phyloP scores from a whole-genome alignment of 2,113 vertebrate genomes.

The Camelus dromedarius region DNA sequence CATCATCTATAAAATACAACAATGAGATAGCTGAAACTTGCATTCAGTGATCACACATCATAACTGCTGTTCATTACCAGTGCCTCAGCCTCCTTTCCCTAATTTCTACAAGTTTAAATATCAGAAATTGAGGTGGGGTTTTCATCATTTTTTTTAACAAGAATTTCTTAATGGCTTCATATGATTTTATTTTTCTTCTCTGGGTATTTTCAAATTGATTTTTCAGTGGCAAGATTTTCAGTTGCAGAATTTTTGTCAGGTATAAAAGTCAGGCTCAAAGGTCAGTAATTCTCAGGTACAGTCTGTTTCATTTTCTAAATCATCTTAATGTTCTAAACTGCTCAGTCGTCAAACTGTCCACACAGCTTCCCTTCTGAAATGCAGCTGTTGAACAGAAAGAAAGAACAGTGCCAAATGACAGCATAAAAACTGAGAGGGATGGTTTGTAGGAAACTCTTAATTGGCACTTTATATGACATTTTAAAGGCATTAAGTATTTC shows the following conservation, averaged over 20 bases:
- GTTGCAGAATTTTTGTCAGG: slow-evolving; percentile 17
- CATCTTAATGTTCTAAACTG: neutral
- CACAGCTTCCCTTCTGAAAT: neutral
- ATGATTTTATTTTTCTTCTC: neutral
- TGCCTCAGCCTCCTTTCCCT: neutral
- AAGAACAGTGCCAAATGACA: slow-evolving; percentile 1
- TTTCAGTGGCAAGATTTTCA: slow-evolving; percentile 59
- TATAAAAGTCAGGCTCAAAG: neutral
- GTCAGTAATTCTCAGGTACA: slow-evolving; percentile 15
- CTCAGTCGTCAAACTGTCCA: neutral
- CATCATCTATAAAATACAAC: neutral
- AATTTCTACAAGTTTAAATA: neutral
- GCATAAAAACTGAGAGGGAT: neutral
- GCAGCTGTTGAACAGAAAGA: slow-evolving; percentile 12
- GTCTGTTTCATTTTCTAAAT: slow-evolving; percentile 39
- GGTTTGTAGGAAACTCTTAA: slow-evolving; percentile 59
- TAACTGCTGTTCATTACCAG: neutral
- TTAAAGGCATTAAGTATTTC: slow-evolving; percentile 64
- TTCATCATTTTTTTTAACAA: slow-evolving; percentile 19
- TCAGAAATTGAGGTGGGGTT: slow-evolving; percentile 12
- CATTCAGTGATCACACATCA: neutral
- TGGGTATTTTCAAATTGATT: slow-evolving; percentile 63
- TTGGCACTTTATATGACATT: slow-evolving; percentile 64
- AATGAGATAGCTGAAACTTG: neutral
- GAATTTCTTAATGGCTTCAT: neutral